phyloP scores from a whole-genome alignment of 1,140 invertebrate genomes.

The Drosophila obscura region DNA sequence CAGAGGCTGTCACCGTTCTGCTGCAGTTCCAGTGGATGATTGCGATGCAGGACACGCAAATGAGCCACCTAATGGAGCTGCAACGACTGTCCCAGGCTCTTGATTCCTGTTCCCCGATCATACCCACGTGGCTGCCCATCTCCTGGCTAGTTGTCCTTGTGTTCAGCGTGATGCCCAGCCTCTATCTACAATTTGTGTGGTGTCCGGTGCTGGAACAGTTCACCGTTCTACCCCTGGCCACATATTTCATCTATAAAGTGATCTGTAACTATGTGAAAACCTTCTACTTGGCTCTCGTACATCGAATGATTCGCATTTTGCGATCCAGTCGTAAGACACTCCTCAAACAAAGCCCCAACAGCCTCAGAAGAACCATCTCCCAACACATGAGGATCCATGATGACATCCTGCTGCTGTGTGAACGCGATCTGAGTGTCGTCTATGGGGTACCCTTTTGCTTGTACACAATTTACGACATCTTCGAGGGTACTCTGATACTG shows the following conservation, averaged over 20 bases:
- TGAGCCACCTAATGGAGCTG: background rate
- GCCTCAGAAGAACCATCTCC: background rate
- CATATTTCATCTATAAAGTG: conserved; percentile 2
- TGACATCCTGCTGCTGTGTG: background rate
- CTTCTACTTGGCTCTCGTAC: conserved; percentile 5
- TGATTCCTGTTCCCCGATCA: background rate
- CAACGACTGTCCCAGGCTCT: background rate
- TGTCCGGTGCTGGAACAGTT: background rate
- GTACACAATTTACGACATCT: background rate
- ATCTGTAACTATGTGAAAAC: conserved; percentile 7
- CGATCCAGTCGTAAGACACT: background rate
- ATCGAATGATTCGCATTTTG: background rate
- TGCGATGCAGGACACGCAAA: background rate
- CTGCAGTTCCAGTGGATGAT: conserved; percentile 3
- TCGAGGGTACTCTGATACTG: too few species aligned
- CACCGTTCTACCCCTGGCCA: background rate
- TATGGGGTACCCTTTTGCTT: conserved; percentile 5
- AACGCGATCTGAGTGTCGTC: background rate
- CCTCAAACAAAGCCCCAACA: background rate
- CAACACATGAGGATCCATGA: conserved; percentile 1
- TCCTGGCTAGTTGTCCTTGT: background rate
- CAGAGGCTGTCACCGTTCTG: background rate
- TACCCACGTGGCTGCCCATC: background rate
- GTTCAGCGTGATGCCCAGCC: too few species aligned
- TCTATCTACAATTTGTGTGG: background rate